Percentiles rank a stretch among this genome's conserved stretches.
Conservation (phyloP, 1,140 invertebrate species). For the Leptopilina clavipes region DNA sequence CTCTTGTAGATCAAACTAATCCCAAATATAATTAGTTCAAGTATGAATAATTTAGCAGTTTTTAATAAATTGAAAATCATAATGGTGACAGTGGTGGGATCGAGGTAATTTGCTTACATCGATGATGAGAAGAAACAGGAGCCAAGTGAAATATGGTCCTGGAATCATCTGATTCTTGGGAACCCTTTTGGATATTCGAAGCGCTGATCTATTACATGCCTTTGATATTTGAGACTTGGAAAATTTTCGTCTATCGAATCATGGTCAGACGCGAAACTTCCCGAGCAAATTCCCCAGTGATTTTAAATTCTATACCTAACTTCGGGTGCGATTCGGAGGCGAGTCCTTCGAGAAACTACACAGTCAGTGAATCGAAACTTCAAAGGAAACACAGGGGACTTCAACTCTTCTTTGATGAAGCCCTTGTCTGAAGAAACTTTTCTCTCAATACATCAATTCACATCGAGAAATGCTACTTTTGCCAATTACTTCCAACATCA, state of each 20-base stretch:
- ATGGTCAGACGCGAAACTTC: conserved; percentile 8
- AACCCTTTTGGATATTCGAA: neutral
- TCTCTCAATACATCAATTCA: conserved; percentile 15
- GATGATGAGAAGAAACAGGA: too few species aligned
- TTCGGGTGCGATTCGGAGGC: neutral
- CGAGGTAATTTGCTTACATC: too few species aligned
- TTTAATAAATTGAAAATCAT: too few species aligned
- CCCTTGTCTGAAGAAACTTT: conserved; percentile 9
- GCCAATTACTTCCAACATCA: neutral
- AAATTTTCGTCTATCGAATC: conserved; percentile 20
- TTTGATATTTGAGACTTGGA: neutral
- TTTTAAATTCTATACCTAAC: conserved; percentile 17
- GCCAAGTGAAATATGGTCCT: neutral
- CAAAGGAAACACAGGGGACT: conserved; percentile 18
- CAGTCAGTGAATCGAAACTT: neutral
- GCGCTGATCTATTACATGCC: neutral
- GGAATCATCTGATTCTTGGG: neutral
- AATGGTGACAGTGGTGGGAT: too few species aligned
- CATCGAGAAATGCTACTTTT: neutral
- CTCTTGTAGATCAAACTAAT: too few species aligned
- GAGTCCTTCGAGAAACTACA: neutral
- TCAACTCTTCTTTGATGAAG: conserved; percentile 11
- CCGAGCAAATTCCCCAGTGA: neutral
- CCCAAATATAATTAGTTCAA: too few species aligned
- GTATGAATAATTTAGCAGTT: too few species aligned